A percentile compares a stretch with the other conserved stretches of the same genome.
Evolutionary conservation across 92 coral and sea anemone species (phyloP).

Genomic region (Phymanthus crucifer): DNA sequence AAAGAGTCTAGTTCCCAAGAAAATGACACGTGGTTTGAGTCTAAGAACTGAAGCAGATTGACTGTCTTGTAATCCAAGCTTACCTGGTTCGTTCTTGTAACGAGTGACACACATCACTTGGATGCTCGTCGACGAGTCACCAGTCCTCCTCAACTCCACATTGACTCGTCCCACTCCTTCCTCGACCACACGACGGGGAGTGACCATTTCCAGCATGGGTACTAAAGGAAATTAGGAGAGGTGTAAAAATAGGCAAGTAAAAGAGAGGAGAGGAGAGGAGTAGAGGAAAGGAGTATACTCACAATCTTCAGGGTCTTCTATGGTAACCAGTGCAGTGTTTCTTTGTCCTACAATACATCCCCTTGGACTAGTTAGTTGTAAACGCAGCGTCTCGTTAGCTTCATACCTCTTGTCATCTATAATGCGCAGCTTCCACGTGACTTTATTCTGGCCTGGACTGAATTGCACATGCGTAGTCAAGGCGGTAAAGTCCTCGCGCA

Average conservation of each 20-base stretch:
- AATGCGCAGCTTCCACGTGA: slow-evolving; percentile 71
- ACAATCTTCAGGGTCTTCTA: slow-evolving; percentile 90
- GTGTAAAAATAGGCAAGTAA: neutral
- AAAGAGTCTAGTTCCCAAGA: too few species aligned
- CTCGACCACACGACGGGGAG: slow-evolving; percentile 53
- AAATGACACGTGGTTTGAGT: too few species aligned
- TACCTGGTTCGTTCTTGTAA: slow-evolving; percentile 42
- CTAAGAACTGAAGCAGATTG: too few species aligned
- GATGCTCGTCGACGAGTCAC: slow-evolving; percentile 57
- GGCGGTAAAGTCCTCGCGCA: slow-evolving; percentile 62
- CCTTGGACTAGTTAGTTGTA: slow-evolving; percentile 70
- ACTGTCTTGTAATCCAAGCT: neutral
- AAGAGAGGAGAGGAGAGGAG: neutral
- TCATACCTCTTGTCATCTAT: slow-evolving; percentile 75
- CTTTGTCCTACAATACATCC: slow-evolving; percentile 75
- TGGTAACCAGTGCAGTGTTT: slow-evolving; percentile 56
- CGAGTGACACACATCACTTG: slow-evolving; percentile 64
- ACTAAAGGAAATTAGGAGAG: slow-evolving; percentile 20
- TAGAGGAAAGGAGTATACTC: slow-evolving; percentile 16
- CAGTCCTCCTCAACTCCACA: slow-evolving; percentile 64
- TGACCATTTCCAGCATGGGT: slow-evolving; percentile 65
- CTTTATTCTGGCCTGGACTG: slow-evolving; percentile 81
- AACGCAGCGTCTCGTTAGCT: slow-evolving; percentile 58
- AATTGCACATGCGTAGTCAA: slow-evolving; percentile 89
- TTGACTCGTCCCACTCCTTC: slow-evolving; percentile 61